Percentiles rank a stretch among this genome's conserved stretches.
Conservation (phyloP, 2,113 vertebrate species). For the Lepus europaeus region DNA sequence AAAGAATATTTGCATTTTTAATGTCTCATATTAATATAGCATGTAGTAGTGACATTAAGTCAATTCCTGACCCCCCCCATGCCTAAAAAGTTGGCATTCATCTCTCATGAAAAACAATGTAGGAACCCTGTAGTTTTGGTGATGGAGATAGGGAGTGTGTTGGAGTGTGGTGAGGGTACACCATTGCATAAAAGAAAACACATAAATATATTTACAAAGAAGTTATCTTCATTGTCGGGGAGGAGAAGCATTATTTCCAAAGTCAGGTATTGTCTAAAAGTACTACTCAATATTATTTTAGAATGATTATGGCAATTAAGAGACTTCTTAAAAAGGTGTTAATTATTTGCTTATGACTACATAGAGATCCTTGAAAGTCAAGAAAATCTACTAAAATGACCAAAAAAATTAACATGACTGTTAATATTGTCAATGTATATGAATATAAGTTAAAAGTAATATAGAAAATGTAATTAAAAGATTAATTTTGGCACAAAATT, state of each 20-base stretch:
- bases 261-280: background rate
- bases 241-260: background rate
- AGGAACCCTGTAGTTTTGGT: background rate
- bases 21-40: background rate
- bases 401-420: background rate
- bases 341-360: background rate
- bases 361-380: background rate
- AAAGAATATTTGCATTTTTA: background rate
- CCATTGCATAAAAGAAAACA: background rate
- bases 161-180: background rate
- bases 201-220: background rate
- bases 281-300: background rate
- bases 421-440: background rate
- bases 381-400: background rate
- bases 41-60: background rate
- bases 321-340: background rate
- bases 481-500: too few species aligned
- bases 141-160: background rate
- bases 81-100: background rate
- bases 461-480: too few species aligned
- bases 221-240: background rate
- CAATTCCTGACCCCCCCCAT: background rate
- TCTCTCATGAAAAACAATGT: background rate
- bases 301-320: background rate
- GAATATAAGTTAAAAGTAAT: too few species aligned